Base-by-base conservation (phyloP, 1,140 invertebrate species). In the Orius insidiosus region DNA sequence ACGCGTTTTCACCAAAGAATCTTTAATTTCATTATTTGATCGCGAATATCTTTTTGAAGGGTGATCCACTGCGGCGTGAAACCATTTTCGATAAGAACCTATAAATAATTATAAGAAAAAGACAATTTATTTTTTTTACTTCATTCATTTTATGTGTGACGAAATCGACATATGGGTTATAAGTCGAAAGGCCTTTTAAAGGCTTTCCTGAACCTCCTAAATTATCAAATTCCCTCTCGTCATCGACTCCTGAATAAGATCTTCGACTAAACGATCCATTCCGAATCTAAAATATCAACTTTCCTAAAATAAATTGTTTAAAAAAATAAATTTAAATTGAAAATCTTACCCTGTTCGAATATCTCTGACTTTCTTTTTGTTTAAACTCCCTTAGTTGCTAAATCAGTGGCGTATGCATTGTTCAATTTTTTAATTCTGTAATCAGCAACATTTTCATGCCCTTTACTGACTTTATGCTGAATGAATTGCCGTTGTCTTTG, bases 221-320 rank as follows among this genome's bases (percentile, higher is more conserved):
- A 63, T 90, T 85, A 52, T 76, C 76, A 62, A 92, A 92, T 56
- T 92, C 83, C 0, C 86, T 86, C 60, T 76, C 77, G 75, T 78
- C 74, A 92, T 90, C 1, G 85, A 78, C 57, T 89, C 84, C 55
- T 87, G 83, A 47, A 90, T 90, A 40, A 89, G 66, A 68, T 90
- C 86, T 63, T 92, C 86, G 3, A 89, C 86, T 1, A 90, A 63
- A 43, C 86, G 71, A 52, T 90, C 85, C 57, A 88, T 79, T 0
- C 83, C 82, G 60, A 81, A 85, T 52, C 74, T 75, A 54, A 2
- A 58, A 56, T 52, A 9, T n/a, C 34, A 33, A 31, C 5, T 30
- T 24, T 30, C 14, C 31, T 44, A 46, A 45, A 51, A 42, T n/a
- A 47, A 53, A 47, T 8, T 24, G 24, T 24, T 24, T 24, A 24